Percentiles rank a stretch among this genome's conserved stretches.
Conservation (phyloP, 1,140 invertebrate species). For the Heliothis subflexa region DNA sequence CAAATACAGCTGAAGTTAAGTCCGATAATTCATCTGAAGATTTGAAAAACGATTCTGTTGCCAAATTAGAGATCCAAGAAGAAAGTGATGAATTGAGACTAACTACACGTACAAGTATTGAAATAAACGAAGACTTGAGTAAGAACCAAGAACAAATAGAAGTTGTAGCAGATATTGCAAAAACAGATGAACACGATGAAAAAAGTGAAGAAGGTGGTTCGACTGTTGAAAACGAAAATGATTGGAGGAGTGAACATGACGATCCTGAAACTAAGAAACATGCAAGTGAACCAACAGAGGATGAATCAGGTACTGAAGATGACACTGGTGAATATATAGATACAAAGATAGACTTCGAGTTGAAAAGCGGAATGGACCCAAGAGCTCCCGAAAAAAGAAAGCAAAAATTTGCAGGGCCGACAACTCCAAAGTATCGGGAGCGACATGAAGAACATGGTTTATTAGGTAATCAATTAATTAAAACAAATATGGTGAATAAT, state of each 20-base stretch:
- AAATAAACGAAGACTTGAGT: background rate
- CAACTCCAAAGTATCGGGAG: background rate
- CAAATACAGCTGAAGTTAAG: background rate
- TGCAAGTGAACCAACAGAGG: background rate
- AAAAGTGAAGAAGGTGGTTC: background rate
- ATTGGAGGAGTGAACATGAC: conserved; percentile 28
- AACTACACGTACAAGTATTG: background rate
- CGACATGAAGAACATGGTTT: background rate
- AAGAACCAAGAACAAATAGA: background rate
- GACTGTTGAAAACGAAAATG: background rate
- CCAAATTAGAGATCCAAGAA: background rate
- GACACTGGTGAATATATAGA: background rate
- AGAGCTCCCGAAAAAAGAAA: background rate
- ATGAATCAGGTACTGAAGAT: background rate
- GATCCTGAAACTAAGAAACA: background rate
- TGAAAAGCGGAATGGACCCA: background rate
- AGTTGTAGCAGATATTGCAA: background rate
- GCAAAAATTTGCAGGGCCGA: background rate
- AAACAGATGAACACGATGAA: background rate
- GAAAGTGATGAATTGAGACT: background rate
- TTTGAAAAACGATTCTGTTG: background rate
- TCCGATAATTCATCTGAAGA: background rate
- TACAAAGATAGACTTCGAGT: background rate
- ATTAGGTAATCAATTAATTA: background rate
- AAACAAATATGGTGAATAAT: too few species aligned